phyloP scores from a whole-genome alignment of 2,888 invertebrate genomes.

The Dolichopus griseipennis region DNA sequence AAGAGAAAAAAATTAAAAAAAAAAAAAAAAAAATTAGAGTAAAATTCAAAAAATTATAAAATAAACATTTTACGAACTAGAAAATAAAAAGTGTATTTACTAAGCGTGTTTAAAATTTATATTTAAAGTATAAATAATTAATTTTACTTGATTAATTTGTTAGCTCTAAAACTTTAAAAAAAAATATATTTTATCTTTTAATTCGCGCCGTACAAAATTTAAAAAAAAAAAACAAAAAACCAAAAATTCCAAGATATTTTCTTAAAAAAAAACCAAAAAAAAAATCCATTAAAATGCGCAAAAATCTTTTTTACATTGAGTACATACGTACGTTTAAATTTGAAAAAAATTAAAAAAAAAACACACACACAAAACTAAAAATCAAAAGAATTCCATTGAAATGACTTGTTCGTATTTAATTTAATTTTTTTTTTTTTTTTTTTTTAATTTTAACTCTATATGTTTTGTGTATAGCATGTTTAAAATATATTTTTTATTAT shows the following conservation, averaged over 20 bases:
- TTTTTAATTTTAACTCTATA: no score
- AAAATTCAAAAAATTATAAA: no score
- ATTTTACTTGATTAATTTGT: constrained; percentile 9
- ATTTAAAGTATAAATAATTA: constrained; percentile 12
- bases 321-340: not conserved
- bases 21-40: no score
- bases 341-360: not conserved
- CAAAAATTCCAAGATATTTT: no score
- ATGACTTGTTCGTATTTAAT: constrained; percentile 2
- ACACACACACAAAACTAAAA: not conserved
- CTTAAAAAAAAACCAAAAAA: no score
- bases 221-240: no score
- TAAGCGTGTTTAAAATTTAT: not conserved
- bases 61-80: not conserved
- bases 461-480: no score
- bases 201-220: not conserved
- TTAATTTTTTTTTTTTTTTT: no score
- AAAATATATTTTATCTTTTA: not conserved
- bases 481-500: not conserved
- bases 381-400: constrained; percentile 1
- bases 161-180: not conserved
- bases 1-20: no score
- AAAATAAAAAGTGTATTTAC: not conserved
- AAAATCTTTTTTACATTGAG: not conserved
- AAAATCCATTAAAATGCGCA: not conserved